Percentiles rank a stretch among this genome's conserved stretches.
Evolutionary conservation across 2,888 invertebrate species (phyloP).

Genomic region (Leptinotarsa peninsularis): DNA sequence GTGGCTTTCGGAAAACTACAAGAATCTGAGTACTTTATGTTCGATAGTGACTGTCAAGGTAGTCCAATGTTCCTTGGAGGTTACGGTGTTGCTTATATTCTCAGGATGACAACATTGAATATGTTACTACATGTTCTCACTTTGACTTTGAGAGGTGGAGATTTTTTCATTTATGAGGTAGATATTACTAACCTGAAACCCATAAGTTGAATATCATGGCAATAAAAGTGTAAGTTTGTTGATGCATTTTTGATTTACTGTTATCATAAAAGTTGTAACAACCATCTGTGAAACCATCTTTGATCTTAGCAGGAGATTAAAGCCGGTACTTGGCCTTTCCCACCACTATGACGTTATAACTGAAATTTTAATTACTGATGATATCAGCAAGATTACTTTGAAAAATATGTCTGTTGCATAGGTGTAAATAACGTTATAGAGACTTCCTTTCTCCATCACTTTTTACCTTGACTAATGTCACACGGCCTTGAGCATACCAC

Average conservation of each 20-base stretch:
- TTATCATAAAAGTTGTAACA: not conserved
- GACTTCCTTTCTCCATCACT: too few species aligned
- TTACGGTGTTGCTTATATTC: constrained; percentile 69
- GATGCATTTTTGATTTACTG: not conserved
- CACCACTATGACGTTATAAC: too few species aligned
- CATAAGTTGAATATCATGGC: constrained; percentile 39
- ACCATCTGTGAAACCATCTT: too few species aligned
- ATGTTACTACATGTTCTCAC: constrained; percentile 74
- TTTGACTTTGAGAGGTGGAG: constrained; percentile 69
- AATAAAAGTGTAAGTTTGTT: not conserved
- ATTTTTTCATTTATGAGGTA: constrained; percentile 64
- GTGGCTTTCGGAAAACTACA: constrained; percentile 61
- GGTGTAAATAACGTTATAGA: too few species aligned
- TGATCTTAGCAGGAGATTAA: too few species aligned
- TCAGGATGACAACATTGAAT: constrained; percentile 64
- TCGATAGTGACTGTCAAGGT: constrained; percentile 74
- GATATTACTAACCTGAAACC: constrained; percentile 55
- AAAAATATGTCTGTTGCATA: too few species aligned
- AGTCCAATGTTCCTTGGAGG: constrained; percentile 72
- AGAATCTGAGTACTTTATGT: constrained; percentile 74
- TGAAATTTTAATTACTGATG: too few species aligned
- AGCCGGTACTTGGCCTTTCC: too few species aligned
- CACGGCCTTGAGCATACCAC: too few species aligned
- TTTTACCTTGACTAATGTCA: too few species aligned
- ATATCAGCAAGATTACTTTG: too few species aligned